phyloP scores from a whole-genome alignment of 1,140 invertebrate genomes.

The Penaeus japonicus region DNA sequence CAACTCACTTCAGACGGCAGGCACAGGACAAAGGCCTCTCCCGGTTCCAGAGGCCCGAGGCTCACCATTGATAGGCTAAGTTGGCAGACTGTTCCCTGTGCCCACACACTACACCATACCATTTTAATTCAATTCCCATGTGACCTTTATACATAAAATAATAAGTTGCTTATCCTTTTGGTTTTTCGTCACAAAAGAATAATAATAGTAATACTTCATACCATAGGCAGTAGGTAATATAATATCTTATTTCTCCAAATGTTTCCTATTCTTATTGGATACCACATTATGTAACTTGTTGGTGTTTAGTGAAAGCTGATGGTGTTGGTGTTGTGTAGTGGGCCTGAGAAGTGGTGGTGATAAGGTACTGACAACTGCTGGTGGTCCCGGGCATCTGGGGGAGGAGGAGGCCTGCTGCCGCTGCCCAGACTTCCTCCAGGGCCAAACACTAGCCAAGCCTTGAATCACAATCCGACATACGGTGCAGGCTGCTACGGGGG shows the following conservation, averaged over 20 bases:
- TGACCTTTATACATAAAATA: too few relatives aligned
- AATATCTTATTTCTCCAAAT: too few relatives aligned
- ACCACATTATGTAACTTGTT: not conserved
- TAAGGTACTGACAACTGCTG: conserved; percentile 23
- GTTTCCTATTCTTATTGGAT: too few relatives aligned
- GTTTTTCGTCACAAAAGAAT: too few relatives aligned
- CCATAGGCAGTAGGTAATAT: too few relatives aligned
- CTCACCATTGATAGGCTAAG: conserved; percentile 42
- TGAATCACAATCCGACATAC: conserved; percentile 57
- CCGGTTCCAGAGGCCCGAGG: conserved; percentile 49
- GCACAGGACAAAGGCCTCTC: conserved; percentile 54
- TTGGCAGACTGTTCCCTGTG: conserved; percentile 24
- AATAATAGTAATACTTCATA: too few relatives aligned
- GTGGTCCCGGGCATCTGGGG: conserved; percentile 33
- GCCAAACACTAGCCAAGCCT: conserved; percentile 58
- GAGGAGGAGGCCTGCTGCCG: conserved; percentile 39
- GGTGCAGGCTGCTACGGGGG: conserved; percentile 57
- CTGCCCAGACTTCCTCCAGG: conserved; percentile 53
- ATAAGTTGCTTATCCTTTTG: too few relatives aligned
- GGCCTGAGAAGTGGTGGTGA: not conserved
- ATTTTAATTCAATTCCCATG: conserved; percentile 6
- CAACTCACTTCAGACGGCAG: conserved; percentile 58
- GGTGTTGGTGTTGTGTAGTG: conserved; percentile 10
- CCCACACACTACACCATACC: conserved; percentile 16
- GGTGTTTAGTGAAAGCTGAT: not conserved